These are phyloP conservation scores for Drosophila aldrichi DNA, from an alignment of 2,888 invertebrate species.

Conservation along the genomic window DNA sequence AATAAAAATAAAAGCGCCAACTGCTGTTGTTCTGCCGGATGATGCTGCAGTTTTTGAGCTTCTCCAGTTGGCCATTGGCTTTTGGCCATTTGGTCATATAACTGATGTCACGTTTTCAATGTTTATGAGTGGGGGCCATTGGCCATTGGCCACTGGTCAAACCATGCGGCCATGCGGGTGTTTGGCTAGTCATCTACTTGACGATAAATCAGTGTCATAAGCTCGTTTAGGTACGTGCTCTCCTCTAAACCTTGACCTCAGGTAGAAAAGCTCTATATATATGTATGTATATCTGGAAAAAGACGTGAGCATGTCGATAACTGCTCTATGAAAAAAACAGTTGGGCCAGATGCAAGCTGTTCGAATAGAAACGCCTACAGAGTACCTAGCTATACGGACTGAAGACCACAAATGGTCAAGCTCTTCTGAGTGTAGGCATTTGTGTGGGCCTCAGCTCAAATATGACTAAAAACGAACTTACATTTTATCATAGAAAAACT, in stretches of 20 bases:
- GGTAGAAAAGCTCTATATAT: constrained; percentile 11
- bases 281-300: background rate
- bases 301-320: constrained; percentile 3
- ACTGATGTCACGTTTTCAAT: constrained; percentile 42
- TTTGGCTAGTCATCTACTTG: constrained; percentile 23
- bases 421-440: background rate
- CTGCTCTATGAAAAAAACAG: background rate
- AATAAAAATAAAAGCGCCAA: constrained; percentile 7
- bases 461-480: background rate
- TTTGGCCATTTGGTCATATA: constrained; percentile 28
- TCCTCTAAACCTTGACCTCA: constrained; percentile 49
- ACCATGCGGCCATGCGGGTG: constrained; percentile 45
- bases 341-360: background rate
- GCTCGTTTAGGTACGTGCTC: constrained; percentile 41
- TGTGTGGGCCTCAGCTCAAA: constrained; percentile 2
- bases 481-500: background rate
- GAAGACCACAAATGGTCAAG: constrained; percentile 4
- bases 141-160: constrained; percentile 11
- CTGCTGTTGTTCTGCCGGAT: constrained; percentile 19
- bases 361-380: background rate
- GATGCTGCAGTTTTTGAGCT: constrained; percentile 50
- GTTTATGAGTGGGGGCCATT: constrained; percentile 22
- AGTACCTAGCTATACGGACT: background rate
- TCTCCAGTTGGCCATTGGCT: constrained; percentile 42
- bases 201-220: constrained; percentile 45